Base-by-base conservation (phyloP, 2,888 invertebrate species). In the Phasia obesa region DNA sequence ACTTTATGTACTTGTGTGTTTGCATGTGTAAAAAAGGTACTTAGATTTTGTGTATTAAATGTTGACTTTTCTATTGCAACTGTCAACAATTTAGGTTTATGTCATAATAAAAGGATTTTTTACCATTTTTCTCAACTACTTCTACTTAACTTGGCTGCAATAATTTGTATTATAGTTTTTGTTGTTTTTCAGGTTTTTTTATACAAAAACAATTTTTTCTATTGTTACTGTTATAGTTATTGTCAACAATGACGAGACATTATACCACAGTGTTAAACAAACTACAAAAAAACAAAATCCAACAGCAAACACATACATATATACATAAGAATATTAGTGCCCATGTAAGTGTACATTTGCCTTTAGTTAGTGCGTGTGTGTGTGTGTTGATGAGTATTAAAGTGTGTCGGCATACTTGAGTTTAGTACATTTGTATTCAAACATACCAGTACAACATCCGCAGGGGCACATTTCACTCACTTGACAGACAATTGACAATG, bases 401-500 rank as follows among this genome's bases (percentile, higher is more conserved):
- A 67, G 44, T 67, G 47, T 60, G 51, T 47, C 53, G 51, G 67
- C 49, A 65, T 49, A 51, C 65, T 67, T 67, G n/a, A 75, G 49
- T 69, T 70, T 64, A 27, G 59, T 75, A 51, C 21, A 62, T 42
- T 69, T 44, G 27, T 57, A 60, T 53, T 62, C 59, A 55, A 51
- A 62, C 69, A 65, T 73, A 35, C 21, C 55, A 77, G 47, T 13
- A 23, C 13, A 79, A 82, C 55, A 79, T 79, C 85, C 84, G 82
- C 59, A 77, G 74, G 80, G 74, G 76, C 77, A 79, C 77, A 74
- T 81, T 81, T 76, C 67, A 74, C 49, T 62, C 73, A 78, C 82
- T 82, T 78, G 82, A 78, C 73, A 77, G 73, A 82, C 78, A 71
- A 76, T 81, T 71, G 81, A 71, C 53, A 77, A 73, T 67, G 59